Evolutionary conservation across 2,113 vertebrate genomes (phyloP).

Genomic region (Tychaedon coryphoeus): DNA sequence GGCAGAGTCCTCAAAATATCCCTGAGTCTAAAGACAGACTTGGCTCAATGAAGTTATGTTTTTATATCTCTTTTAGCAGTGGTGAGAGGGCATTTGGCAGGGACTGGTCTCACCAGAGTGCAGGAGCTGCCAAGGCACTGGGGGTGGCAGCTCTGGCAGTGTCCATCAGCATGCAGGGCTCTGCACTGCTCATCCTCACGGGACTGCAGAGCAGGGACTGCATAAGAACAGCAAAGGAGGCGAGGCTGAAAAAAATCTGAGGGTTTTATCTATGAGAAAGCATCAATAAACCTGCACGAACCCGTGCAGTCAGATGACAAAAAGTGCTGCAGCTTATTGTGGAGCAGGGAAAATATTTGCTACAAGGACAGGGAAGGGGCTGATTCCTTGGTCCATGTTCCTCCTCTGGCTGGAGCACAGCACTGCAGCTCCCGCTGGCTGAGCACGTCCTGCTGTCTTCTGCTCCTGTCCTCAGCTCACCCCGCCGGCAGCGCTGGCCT

Average conservation of each 20-base stretch:
- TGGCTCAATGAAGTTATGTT: neutral
- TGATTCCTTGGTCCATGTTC: conserved; percentile 21
- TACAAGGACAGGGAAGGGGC: conserved; percentile 2
- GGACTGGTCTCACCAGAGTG: neutral
- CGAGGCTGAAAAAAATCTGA: neutral
- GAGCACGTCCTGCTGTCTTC: conserved; percentile 24
- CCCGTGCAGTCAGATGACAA: neutral
- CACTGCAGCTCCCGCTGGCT: conserved; percentile 34
- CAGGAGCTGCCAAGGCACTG: neutral
- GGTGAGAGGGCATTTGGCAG: neutral
- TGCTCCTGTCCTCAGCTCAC: conserved; percentile 47
- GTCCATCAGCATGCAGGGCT: neutral
- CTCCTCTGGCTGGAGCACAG: conserved; percentile 46
- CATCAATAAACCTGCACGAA: neutral
- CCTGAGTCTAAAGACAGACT: neutral
- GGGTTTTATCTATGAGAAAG: neutral
- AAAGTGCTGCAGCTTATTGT: neutral
- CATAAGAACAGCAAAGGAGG: neutral
- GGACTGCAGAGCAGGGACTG: neutral
- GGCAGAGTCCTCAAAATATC: neutral
- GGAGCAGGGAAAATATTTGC: conserved; percentile 18
- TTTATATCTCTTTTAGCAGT: neutral
- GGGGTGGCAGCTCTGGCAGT: neutral
- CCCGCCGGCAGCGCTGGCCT: neutral
- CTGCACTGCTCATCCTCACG: neutral